A percentile compares a stretch with the other conserved stretches of the same genome.
phyloP scores from a whole-genome alignment of 2,888 invertebrate species.

The Andrena praecox region DNA sequence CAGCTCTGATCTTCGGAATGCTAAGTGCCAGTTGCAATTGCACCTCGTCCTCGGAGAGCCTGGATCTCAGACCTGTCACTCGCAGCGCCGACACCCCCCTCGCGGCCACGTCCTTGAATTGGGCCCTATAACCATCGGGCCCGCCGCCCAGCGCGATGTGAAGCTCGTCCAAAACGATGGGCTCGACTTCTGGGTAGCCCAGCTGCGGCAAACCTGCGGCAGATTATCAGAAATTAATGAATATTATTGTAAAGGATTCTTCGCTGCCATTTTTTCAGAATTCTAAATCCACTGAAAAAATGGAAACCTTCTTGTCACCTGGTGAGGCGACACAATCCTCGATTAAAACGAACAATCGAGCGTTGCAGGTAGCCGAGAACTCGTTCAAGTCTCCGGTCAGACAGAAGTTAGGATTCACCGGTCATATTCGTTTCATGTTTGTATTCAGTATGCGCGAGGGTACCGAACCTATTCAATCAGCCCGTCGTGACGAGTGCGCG shows the following conservation, averaged over 20 bases:
- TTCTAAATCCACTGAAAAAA: too few species aligned
- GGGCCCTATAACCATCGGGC: conserved; percentile 93
- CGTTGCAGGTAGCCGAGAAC: background rate
- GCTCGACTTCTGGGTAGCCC: conserved; percentile 87
- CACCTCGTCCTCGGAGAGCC: conserved; percentile 87
- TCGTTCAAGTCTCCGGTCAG: background rate
- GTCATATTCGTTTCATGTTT: conserved; percentile 1
- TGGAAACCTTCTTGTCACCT: background rate
- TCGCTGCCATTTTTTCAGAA: too few species aligned
- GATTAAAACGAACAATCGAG: background rate
- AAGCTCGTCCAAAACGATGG: conserved; percentile 93
- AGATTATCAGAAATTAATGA: background rate
- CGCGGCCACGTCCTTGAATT: conserved; percentile 92
- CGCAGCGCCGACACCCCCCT: conserved; percentile 93
- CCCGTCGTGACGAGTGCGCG: conserved; percentile 41
- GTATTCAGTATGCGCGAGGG: conserved; percentile 20
- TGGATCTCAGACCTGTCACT: conserved; percentile 91
- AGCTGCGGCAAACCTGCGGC: conserved; percentile 80
- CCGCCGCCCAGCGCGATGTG: conserved; percentile 92
- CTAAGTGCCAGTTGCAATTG: conserved; percentile 93
- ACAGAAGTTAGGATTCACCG: too few species aligned
- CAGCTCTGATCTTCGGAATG: conserved; percentile 92
- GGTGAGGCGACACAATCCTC: background rate
- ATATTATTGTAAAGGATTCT: background rate
- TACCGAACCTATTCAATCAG: conserved; percentile 52